Evolutionary conservation across 2,888 invertebrate genomes (phyloP).

Genomic region (Diadromus collaris): DNA sequence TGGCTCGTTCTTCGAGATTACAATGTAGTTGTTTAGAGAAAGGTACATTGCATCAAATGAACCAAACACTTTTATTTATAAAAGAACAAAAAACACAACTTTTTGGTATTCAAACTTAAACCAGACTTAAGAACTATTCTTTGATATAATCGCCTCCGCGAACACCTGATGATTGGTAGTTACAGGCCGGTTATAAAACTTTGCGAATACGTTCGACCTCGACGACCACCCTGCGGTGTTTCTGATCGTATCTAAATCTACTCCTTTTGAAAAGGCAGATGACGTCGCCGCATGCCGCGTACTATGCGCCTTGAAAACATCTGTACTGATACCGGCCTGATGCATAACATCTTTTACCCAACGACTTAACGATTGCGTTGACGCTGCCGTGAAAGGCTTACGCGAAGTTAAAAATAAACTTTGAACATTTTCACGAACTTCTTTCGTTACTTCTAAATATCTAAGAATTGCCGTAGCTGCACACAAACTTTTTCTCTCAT

Average conservation of each 20-base stretch:
- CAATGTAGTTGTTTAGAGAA: constrained; percentile 39
- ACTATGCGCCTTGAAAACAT: constrained; percentile 1
- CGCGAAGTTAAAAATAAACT: constrained; percentile 10
- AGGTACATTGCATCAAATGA: background rate
- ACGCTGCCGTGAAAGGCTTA: constrained; percentile 25
- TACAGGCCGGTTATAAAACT: constrained; percentile 3
- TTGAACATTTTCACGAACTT: constrained; percentile 6
- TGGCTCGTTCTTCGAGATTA: constrained; percentile 50
- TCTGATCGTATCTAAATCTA: constrained; percentile 5
- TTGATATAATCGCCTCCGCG: background rate
- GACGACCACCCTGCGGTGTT: constrained; percentile 2
- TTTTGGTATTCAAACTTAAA: background rate
- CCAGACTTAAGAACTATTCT: background rate
- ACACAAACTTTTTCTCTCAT: no score
- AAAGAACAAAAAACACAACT: background rate
- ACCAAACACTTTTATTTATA: constrained; percentile 14
- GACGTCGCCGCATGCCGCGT: background rate
- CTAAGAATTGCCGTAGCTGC: no score
- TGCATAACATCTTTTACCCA: constrained; percentile 7
- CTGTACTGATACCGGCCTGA: constrained; percentile 12
- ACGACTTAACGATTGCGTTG: constrained; percentile 37
- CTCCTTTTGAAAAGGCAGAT: background rate
- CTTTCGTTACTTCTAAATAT: constrained; percentile 25
- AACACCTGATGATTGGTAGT: background rate
- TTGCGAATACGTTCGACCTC: background rate